Evolutionary conservation across 2,888 invertebrate species (phyloP).

Genomic region (Pedicia rivosa): DNA sequence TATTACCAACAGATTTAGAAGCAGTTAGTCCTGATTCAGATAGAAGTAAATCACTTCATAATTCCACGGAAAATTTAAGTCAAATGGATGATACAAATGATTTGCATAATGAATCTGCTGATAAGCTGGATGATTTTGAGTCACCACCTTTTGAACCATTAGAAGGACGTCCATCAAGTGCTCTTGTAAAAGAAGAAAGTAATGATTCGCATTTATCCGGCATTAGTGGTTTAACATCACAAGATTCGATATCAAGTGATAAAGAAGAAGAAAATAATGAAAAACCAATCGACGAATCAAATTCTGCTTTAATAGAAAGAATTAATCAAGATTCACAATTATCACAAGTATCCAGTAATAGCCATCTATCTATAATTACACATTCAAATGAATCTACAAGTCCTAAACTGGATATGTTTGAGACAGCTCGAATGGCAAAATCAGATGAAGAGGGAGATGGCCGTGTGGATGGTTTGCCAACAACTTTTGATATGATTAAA

Average conservation of each 20-base stretch:
- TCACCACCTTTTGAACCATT: constrained; percentile 51
- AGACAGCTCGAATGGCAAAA: constrained; percentile 30
- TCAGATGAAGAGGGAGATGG: constrained; percentile 25
- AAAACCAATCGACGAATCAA: constrained; percentile 28
- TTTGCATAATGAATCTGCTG: constrained; percentile 23
- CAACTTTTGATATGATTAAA: constrained; percentile 29
- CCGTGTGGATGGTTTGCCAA: too few species aligned
- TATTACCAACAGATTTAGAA: constrained; percentile 61
- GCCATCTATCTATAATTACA: constrained; percentile 36
- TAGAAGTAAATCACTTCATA: constrained; percentile 34
- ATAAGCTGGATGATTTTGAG: constrained; percentile 42
- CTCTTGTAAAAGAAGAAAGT: constrained; percentile 33
- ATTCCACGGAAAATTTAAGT: constrained; percentile 21
- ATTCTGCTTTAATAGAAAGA: constrained; percentile 23
- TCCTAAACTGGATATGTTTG: constrained; percentile 27
- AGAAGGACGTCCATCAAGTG: constrained; percentile 24
- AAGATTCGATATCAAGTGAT: constrained; percentile 19
- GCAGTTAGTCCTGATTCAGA: constrained; percentile 70
- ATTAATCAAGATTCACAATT: constrained; percentile 42
- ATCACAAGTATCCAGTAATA: constrained; percentile 45
- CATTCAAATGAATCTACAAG: constrained; percentile 15
- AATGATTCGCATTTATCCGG: constrained; percentile 41
- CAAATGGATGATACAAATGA: constrained; percentile 20
- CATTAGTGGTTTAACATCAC: constrained; percentile 29
- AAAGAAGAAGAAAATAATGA: constrained; percentile 25